Base-by-base conservation (phyloP, 2,888 invertebrate species). In the Brachypalpus laphriformis region DNA sequence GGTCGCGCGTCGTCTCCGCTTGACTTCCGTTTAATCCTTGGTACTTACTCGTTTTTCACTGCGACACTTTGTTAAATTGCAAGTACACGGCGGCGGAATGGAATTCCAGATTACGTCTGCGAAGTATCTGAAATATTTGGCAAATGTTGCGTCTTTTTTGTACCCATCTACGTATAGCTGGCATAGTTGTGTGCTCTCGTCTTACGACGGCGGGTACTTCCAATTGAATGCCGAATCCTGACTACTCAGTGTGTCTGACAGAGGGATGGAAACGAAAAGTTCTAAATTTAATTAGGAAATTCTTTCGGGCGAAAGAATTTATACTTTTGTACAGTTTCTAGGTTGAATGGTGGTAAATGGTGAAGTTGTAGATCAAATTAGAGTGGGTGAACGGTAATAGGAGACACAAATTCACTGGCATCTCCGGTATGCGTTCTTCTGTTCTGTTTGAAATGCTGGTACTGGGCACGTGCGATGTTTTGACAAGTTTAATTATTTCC, bases 271-370 rank as follows among this genome's bases (percentile, higher is more conserved):
- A n/a, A n/a, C n/a, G n/a, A 49, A 78, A 83, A 83, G 54, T 83
- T 78, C 72, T 72, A 72, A 63, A 83, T 83, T 83, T 78, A 83
- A 83, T 83, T 83, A 83, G 68, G 74, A 78, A 83, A 83, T 83
- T 78, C 78, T 78, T 78, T 42, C 61, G 54, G 72, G 51, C 56
- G 31, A 74, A 81, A 49, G 68, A 78, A 78, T 83, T 72, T 74
- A 74, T 72, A 72, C 66, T 54, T 72, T 66, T 65, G 51, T 72
- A 74, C 78, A 72, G 59, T 72, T 78, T 72, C 72, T 61, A 71
- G 47, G 59, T 65, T 76, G 70, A 76, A 65, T 63, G 57, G 56
- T 59, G 57, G 71, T 63, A 70, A 82, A 75, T 76, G 63, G 25
- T 34, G 47, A 65, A 82, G 74, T 61, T 81, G 61, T 75, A 75